Conservation (phyloP, 2,888 invertebrate species). For the Clitarchus hookeri region DNA sequence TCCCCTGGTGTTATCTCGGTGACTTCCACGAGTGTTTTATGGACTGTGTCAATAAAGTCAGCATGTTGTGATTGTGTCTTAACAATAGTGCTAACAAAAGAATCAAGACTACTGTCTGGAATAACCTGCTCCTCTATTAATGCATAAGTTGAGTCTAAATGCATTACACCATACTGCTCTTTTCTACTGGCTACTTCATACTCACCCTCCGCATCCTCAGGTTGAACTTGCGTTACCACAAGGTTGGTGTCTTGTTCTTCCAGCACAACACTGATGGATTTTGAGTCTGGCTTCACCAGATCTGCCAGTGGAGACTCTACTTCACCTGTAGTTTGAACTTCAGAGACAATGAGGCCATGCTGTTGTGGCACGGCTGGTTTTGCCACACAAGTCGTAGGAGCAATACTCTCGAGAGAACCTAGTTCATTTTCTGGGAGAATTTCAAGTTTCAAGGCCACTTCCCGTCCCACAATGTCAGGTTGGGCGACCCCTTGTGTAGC, state of each 20-base stretch:
- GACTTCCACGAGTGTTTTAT: constrained; percentile 32
- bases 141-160: constrained; percentile 40
- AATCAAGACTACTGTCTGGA: constrained; percentile 35
- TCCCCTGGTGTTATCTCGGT: constrained; percentile 39
- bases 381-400: constrained; percentile 49
- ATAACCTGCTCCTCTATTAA: constrained; percentile 40
- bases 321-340: constrained; percentile 57
- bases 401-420: constrained; percentile 44
- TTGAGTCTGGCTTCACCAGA: constrained; percentile 54
- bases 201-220: constrained; percentile 59
- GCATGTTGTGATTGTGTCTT: constrained; percentile 37
- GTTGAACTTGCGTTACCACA: constrained; percentile 56
- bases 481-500: constrained; percentile 56
- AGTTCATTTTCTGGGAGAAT: constrained; percentile 48
- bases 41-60: constrained; percentile 31
- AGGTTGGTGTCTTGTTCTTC: constrained; percentile 53
- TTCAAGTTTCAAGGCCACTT: constrained; percentile 56
- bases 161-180: constrained; percentile 40
- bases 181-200: constrained; percentile 45
- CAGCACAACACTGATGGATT: constrained; percentile 53
- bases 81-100: constrained; percentile 28
- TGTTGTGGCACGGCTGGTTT: constrained; percentile 50
- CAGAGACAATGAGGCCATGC: constrained; percentile 59
- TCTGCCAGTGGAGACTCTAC: constrained; percentile 55
- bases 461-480: constrained; percentile 54